Base-by-base conservation (phyloP, 2,113 vertebrate genomes). In the Dendropsophus ebraccatus region DNA sequence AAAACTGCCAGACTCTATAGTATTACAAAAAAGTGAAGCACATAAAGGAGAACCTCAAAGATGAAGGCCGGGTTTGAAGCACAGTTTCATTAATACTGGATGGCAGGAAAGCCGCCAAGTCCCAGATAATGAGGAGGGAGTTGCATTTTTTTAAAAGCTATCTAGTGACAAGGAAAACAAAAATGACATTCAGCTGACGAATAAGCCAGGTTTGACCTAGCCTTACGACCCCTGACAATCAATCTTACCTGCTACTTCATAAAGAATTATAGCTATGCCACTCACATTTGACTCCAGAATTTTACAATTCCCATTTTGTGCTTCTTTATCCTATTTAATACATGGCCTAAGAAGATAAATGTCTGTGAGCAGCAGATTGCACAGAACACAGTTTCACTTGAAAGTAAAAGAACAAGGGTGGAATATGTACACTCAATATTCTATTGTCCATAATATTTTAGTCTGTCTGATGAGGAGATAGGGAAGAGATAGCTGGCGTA, bases 151-250 rank as follows among this genome's bases (percentile, higher is more conserved):
- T 87, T 92, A 89, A 90, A 94, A 93, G 92, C 92, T 95, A 93
- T 94, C 94, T 95, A 91, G 95, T 93, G 92, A 92, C 94, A 95
- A 92, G 91, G 94, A 96, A 97, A 97, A 96, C 95, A 96, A 96
- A 99, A 97, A 97, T 97, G 97, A 95, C 95, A 95, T 95, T 96
- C 94, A 96, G 94, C 95, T 98, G 95, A 97, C 84, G 92, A 96
- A 97, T 95, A 95, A 96, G 95, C 81, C 4, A 91, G 92, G 91
- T 94, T 93, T 97, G 96, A 97, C 97, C 97, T 97, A 95, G 93
- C 94, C 95, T 96, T 94, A 95, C 95, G 95, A 99, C 97, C 97
- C 95, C 95, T 97, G 96, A 95, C 95, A 95, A 98, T 97, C 96
- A 96, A 96, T 96, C 96, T 96, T 93, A 95, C 92, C 92, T 94